Evolutionary conservation across 2,888 invertebrate species (phyloP), one percentile per base, ranked within the genome.

Genomic region (Drosophila phalerata): DNA sequence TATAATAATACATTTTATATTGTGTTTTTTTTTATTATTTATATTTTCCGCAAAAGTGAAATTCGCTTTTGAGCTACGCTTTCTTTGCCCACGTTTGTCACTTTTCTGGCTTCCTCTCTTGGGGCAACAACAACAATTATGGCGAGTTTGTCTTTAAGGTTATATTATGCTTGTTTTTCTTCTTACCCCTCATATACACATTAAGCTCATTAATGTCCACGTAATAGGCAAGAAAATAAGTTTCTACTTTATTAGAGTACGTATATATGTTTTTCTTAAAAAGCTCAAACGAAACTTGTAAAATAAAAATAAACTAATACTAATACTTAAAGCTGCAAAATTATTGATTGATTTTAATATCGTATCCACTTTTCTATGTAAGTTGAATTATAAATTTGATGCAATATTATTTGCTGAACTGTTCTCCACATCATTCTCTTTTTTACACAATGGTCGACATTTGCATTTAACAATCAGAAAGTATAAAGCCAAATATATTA

Each of bases 101-200:
- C 85, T 89, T 87, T 76, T 77, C 70, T 68, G 88, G 79, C 88
- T 88, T 88, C 88, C 75, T 56, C 73, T 40, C 42, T 19, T 28
- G n/a, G 13, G 13, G 40, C 38, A 55, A 70, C 32, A 37, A 28
- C 40, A 38, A 53, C 61, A 75, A 66, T 77, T 74, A 70, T 48
- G 62, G 67, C 68, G 77, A 45, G 72, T 76, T 42, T 60, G 64
- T 66, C 51, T 72, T 68, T 51, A 34, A 56, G 64, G 53, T 68
- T 82, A 57, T 61, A 45, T 64, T 70, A 47, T 70, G 19, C 19
- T 19, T 56, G 22, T 19, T 48, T 22, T 49, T 61, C 52, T 63
- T 40, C 32, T 55, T 19, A 40, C 51, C 37, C 38, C 43, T 47
- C 43, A 62, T 60, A 56, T 51, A 51, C 52, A 55, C 69, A 68